Evolutionary conservation across 2,888 invertebrate genomes (phyloP).

Genomic region (Colletes collaris): DNA sequence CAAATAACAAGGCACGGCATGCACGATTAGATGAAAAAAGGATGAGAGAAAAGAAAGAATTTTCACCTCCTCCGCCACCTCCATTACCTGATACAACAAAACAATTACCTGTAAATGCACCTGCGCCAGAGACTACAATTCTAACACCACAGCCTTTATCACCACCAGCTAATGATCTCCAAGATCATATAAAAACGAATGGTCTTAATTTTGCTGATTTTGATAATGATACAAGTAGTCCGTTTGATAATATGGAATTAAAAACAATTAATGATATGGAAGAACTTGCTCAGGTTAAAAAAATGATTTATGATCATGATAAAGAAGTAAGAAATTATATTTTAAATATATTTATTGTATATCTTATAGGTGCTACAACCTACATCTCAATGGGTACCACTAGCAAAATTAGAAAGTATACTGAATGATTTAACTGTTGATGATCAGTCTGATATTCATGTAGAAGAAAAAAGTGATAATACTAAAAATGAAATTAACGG

Average conservation of each 20-base stretch:
- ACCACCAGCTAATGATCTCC: constrained; percentile 74
- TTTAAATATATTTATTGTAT: constrained; percentile 23
- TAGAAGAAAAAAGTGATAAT: constrained; percentile 64
- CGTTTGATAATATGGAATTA: constrained; percentile 96
- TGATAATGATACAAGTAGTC: constrained; percentile 95
- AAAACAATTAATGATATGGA: constrained; percentile 97
- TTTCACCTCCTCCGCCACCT: constrained; percentile 83
- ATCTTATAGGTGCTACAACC: constrained; percentile 76
- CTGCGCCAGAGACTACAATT: constrained; percentile 83
- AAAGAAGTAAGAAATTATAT: background rate
- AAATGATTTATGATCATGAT: background rate
- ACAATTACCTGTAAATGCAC: constrained; percentile 74
- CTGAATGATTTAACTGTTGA: constrained; percentile 74
- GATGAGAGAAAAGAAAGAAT: constrained; percentile 84
- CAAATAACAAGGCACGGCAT: constrained; percentile 86
- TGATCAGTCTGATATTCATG: constrained; percentile 54
- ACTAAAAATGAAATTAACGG: constrained; percentile 57
- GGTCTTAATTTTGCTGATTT: constrained; percentile 88
- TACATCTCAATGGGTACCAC: constrained; percentile 76
- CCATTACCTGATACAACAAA: constrained; percentile 84
- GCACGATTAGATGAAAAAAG: constrained; percentile 86
- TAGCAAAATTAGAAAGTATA: constrained; percentile 73
- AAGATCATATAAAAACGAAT: constrained; percentile 75
- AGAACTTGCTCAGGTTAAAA: constrained; percentile 91
- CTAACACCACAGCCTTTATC: constrained; percentile 80